Base-by-base conservation (phyloP, 1,140 invertebrate species). In the Drosophila kikkawai region DNA sequence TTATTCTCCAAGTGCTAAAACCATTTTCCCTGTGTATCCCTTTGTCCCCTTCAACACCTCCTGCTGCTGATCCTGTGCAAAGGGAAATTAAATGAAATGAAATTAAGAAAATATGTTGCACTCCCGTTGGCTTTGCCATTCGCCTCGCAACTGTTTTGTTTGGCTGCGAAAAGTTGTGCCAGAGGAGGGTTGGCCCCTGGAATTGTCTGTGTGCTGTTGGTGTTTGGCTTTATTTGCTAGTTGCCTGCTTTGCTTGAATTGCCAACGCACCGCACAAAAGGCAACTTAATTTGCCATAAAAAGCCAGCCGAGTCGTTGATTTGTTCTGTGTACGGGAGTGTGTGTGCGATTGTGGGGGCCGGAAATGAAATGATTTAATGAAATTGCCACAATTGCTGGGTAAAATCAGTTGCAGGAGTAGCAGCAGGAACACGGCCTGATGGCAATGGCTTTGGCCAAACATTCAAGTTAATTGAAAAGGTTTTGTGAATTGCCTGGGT, bases 281-380 rank as follows among this genome's bases (percentile, higher is more conserved):
- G 67, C 45, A 80, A 87, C 84, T 88, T 88, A 83, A 83, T 87
- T 87, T 88, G 67, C 76, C 76, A 88, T 86, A 87, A 87, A 87
- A 82, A 82, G 69, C 75, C 69, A 79, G 66, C 36, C 61, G 47
- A 81, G 65, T 60, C 80, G 75, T 86, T 87, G 83, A 76, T 87
- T 86, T 83, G 83, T 79, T 88, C 76, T 83, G 70, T 69, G 78
- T 69, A 12, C 47, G 39, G 41, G n/a, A 64, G 60, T 60, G 48
- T 44, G 39, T 60, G 71, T 75, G 50, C 56, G 75, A 63, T 58
- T 44, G 67, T 29, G 68, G 56, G 64, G 41, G 65, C 80, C 81
- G 84, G 84, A 88, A 88, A 88, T 88, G 82, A 90, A 90, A 90
- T 88, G 80, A 87, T 88, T 87, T 87, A 87, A 87, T 90, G 85